A percentile compares a stretch with the other conserved stretches of the same genome.
phyloP scores from a whole-genome alignment of 2,888 invertebrate species.

The Lepidonotus clava region DNA sequence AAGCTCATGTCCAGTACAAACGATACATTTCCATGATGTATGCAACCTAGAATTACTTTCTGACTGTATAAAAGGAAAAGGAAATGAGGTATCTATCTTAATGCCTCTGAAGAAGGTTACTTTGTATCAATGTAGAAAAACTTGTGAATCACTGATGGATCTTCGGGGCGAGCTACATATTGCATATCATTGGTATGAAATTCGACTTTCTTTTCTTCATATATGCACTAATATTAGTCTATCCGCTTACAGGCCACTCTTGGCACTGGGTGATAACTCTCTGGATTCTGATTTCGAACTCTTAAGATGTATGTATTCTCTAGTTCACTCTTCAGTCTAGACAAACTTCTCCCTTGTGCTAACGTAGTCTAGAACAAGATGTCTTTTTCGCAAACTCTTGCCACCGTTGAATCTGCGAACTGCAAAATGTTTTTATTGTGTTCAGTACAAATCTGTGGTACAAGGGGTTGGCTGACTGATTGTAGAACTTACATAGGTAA shows the following conservation, averaged over 20 bases:
- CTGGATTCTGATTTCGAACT: neutral
- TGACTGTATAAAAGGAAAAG: neutral
- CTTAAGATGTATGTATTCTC: neutral
- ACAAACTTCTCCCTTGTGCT: neutral
- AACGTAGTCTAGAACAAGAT: neutral
- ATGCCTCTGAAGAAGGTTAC: too few relatives aligned
- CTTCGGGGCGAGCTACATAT: neutral
- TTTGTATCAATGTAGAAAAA: neutral
- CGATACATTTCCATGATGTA: neutral
- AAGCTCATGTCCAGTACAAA: neutral
- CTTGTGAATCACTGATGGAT: neutral
- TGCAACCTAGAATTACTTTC: neutral
- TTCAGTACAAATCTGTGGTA: slow-evolving; percentile 22
- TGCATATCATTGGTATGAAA: slow-evolving; percentile 15
- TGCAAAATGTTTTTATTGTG: slow-evolving; percentile 10
- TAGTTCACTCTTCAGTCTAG: neutral
- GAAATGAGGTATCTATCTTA: neutral
- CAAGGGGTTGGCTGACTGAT: slow-evolving; percentile 19
- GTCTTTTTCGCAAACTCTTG: slow-evolving; percentile 15
- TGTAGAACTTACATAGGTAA: slow-evolving; percentile 2
- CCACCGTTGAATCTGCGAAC: slow-evolving; percentile 22
- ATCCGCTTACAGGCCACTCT: neutral
- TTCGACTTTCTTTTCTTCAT: neutral
- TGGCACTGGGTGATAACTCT: neutral
- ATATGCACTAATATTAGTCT: neutral